Base-by-base conservation (phyloP, 2,797 vertebrate species). In the Coccyzus lansbergi region DNA sequence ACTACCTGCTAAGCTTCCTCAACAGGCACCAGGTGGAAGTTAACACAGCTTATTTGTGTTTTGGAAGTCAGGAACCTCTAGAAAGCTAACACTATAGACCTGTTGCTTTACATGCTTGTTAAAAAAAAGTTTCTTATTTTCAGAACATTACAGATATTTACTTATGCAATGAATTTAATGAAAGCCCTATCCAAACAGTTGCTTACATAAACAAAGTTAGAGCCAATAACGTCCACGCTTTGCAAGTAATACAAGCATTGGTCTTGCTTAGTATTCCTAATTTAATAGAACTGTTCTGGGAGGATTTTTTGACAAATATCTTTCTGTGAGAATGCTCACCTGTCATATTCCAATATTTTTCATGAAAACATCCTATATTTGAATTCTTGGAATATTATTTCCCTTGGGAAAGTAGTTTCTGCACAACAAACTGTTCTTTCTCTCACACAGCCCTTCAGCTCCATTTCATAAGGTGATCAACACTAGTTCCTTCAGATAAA, bases 401-500 rank as follows among this genome's bases (percentile, higher is more conserved):
- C 28, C 25, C 20, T 77, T 67, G 20, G 17, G 18, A 60, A 91
- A 77, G 62, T 1, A 64, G 6, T 7, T 19, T 67, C 53, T 24
- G 18, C 33, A 77, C 8, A 52, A 68, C 51, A 42, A 2, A 22
- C 44, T n/a, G 15, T 55, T 69, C 15, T 68, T 9, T 60, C 40
- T 63, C 28, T 13, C 26, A 64, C 20, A 36, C 6, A 87, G 42
- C 22, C 36, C 15, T 2, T 65, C 53, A 76, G 36, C 55, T 93
- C 59, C 24, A n/a, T 80, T 94, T 78, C 31, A 65, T 76, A n/a
- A 90, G 65, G 42, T 67, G 72, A 68, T 60, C 85, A 82, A 71
- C 48, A 33, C 11, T 38, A 83, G 62, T 36, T 65, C 46, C 72
- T 92, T 88, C 84, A 93, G 71, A 88, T 44, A 92, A 94, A 95